Conservation (phyloP, 2,113 vertebrate genomes). For the Platysternon megacephalum region DNA sequence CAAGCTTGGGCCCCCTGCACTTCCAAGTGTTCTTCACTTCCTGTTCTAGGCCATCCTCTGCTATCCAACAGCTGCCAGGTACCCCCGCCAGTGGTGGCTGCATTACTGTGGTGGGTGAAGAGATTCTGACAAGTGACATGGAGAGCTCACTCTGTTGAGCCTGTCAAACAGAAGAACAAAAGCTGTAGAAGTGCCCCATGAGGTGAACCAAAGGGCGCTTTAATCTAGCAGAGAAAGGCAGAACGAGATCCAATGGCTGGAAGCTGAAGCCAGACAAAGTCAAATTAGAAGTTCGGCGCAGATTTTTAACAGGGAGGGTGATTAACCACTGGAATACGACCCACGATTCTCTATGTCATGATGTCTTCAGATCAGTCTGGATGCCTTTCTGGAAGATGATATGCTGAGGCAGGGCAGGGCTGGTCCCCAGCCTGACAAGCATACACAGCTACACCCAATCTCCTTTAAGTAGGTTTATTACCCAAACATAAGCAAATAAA, state of each 20-base stretch:
- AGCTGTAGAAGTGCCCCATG: not conserved
- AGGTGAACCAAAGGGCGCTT: not conserved
- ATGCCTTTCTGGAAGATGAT: too few species aligned
- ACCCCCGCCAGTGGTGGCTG: too few species aligned
- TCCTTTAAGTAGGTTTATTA: too few species aligned
- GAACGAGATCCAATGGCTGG: not conserved
- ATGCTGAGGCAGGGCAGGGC: too few species aligned
- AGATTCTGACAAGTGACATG: not conserved
- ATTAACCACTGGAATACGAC: not conserved
- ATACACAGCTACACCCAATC: too few species aligned
- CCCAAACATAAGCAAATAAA: too few species aligned
- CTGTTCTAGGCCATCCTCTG: too few species aligned
- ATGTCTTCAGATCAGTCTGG: not conserved
- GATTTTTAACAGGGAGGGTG: not conserved
- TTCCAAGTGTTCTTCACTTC: too few species aligned
- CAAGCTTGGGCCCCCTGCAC: too few species aligned
- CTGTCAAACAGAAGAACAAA: constrained; percentile 35
- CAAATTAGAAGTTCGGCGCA: not conserved
- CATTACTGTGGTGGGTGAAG: not conserved
- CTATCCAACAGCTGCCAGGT: too few species aligned
- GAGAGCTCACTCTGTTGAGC: constrained; percentile 19
- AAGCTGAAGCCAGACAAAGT: not conserved
- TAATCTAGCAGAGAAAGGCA: not conserved
- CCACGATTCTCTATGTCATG: not conserved
- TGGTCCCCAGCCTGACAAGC: too few species aligned